Base-by-base conservation (phyloP, 2,113 vertebrate genomes). In the Catharus minimus region DNA sequence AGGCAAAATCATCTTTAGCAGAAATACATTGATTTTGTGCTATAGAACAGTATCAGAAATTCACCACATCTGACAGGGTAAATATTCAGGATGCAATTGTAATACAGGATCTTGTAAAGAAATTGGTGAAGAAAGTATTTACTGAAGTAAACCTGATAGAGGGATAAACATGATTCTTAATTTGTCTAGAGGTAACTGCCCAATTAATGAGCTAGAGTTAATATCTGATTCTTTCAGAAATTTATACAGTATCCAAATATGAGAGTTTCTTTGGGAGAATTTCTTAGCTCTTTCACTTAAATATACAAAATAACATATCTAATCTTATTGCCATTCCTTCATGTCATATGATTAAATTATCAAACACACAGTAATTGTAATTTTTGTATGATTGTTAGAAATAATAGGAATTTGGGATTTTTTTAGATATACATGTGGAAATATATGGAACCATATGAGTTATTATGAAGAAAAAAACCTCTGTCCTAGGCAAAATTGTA, bases 311-410 rank as follows among this genome's bases (percentile, higher is more conserved):
- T 44, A 50, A 21, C 2, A 33, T 3, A 9, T 57, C 17, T 53
- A 50, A 28, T 41, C 6, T 53, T 82, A 46, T 17, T 56, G 30
- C 1, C 2, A 8, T 67, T 86, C 7, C 11, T 58, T 78, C 3
- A 1, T 24, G 11, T 19, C 5, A 19, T 4, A 21, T 43, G 7
- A 78, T 24, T 26, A 72, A 76, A 75, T 64, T 52, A n/a, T 20
- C n/a, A 50, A 46, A 67, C 58, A n/a, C 0, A 0, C 13, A 64
- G 38, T 38, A 38, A 38, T 38, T 38, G 23, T 39, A 44, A 12
- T 39, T 62, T 62, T 60, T 55, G 5, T 28, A 24, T 32, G 7
- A 47, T 15, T 52, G 3, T 30, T 64, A 19, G 5, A 55, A 83
- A 64, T 4, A 36, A 44, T 4, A 68, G 4, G 2, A 77, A 38